Evolutionary conservation across 2,888 invertebrate genomes (phyloP).

Genomic region (Leistus spinibarbis): DNA sequence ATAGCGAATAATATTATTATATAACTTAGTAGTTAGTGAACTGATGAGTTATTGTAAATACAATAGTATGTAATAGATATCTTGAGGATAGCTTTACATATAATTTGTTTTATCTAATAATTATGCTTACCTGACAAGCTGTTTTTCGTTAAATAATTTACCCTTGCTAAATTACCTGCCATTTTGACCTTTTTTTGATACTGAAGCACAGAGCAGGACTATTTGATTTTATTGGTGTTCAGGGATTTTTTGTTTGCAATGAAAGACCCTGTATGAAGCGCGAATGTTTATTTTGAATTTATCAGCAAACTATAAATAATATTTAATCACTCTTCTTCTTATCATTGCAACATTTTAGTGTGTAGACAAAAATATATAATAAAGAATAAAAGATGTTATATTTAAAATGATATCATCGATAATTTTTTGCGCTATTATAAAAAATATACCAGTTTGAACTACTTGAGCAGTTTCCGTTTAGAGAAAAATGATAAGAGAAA

Average conservation of each 20-base stretch:
- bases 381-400: background rate
- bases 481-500: background rate
- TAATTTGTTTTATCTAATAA: constrained; percentile 18
- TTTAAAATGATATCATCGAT: background rate
- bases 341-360: background rate
- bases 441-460: background rate
- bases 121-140: constrained; percentile 66
- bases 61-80: background rate
- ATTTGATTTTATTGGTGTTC: background rate
- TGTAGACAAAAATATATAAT: background rate
- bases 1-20: constrained; percentile 28
- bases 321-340: background rate
- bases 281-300: background rate
- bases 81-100: constrained; percentile 36
- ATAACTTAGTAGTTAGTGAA: background rate
- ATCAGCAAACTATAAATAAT: background rate
- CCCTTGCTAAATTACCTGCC: constrained; percentile 75
- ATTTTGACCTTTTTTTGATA: constrained; percentile 63
- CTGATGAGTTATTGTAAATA: background rate
- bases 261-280: background rate
- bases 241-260: background rate
- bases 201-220: background rate
- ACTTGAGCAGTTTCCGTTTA: background rate
- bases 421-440: background rate
- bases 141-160: constrained; percentile 62